Evolutionary conservation across 2,888 invertebrate species (phyloP).

Genomic region (Pyrrhia umbra): DNA sequence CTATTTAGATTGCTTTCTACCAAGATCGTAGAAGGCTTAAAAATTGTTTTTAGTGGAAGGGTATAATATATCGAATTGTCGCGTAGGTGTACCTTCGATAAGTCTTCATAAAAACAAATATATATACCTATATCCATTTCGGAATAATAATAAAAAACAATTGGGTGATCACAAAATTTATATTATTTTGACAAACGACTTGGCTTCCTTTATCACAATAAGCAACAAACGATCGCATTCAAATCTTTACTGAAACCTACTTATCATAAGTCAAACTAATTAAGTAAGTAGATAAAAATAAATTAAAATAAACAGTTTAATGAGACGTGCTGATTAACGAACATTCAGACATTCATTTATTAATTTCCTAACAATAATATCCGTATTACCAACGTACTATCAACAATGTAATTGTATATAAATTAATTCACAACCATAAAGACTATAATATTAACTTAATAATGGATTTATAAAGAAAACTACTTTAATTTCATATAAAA

Average conservation of each 20-base stretch:
- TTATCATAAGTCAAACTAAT: not conserved
- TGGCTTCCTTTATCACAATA: not conserved
- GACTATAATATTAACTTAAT: not conserved
- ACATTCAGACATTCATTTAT: not conserved
- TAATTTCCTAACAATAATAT: not conserved
- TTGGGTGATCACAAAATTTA: no score
- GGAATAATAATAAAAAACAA: not conserved
- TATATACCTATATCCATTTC: not conserved
- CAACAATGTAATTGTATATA: not conserved
- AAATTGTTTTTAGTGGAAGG: no score
- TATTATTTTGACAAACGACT: not conserved
- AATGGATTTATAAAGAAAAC: not conserved
- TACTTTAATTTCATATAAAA: constrained; percentile 14
- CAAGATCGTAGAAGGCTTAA: no score
- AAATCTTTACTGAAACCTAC: not conserved
- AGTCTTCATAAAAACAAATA: no score
- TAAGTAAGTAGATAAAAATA: not conserved
- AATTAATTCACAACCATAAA: no score
- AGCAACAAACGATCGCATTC: not conserved
- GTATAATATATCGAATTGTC: no score
- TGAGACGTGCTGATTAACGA: not conserved
- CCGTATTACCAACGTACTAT: not conserved
- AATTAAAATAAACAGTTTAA: constrained; percentile 5
- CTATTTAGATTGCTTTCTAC: no score
- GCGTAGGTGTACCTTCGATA: no score